A percentile compares a stretch with the other conserved stretches of the same genome.
These are phyloP conservation scores for Callionymus lyra DNA, from an alignment of 2,113 vertebrate genomes.

Conservation along the genomic window DNA sequence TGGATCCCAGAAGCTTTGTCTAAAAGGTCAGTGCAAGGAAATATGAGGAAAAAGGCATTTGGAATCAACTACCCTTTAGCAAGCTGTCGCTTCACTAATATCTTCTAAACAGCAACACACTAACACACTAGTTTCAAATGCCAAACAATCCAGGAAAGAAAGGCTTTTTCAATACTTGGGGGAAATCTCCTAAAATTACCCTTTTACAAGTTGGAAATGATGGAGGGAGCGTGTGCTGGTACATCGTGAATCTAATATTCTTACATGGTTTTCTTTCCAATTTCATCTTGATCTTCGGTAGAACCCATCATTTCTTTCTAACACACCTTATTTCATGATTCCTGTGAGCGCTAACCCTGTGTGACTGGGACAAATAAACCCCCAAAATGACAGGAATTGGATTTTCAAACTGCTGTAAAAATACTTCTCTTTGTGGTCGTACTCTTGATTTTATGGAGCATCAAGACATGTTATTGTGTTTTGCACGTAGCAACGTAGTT, in stretches of 20 bases:
- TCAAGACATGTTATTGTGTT: not conserved
- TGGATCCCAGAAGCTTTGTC: constrained; percentile 18
- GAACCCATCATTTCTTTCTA: not conserved
- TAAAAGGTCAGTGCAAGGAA: constrained; percentile 37
- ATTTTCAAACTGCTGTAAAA: constrained; percentile 40
- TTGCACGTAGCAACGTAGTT: no score
- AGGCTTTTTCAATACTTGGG: no score
- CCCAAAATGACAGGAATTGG: constrained; percentile 57
- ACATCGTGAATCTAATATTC: no score
- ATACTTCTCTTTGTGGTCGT: not conserved
- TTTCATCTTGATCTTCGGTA: no score
- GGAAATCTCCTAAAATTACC: no score
- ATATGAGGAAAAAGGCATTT: constrained; percentile 17
- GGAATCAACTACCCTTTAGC: constrained; percentile 19
- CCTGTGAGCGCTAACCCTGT: constrained; percentile 49
- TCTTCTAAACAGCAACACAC: constrained; percentile 3
- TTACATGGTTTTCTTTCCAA: no score
- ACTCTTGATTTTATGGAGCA: not conserved
- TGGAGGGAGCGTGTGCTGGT: no score
- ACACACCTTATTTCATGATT: constrained; percentile 42
- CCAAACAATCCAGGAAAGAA: no score
- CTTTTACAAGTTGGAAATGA: not conserved
- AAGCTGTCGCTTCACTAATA: constrained; percentile 13
- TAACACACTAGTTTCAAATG: no score
- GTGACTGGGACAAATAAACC: constrained; percentile 51